Base-by-base conservation (phyloP, 2,797 vertebrate genomes). In the Sebastes nivosus region DNA sequence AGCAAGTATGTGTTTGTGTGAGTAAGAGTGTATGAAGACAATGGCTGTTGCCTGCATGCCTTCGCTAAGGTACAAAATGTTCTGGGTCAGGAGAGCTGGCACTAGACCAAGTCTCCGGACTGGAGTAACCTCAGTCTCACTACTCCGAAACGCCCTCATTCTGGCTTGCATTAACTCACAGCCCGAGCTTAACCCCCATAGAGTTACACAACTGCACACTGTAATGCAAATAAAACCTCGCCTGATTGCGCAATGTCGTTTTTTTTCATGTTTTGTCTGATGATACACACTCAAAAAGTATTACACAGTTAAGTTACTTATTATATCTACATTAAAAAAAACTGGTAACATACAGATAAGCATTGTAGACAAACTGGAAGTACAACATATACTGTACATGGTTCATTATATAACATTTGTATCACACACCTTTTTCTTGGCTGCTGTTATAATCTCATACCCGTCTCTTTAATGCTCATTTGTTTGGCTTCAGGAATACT, bases 1-100 rank as follows among this genome's bases (percentile, higher is more conserved):
- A 50, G 50, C 22, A n/a, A 36, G 14, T 67, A 14, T 52, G 61
- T 52, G 24, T 77, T 6, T 22, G 18, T 78, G 69, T 38, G 60
- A 38, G 67, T 67, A 12, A 27, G 67, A 42, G 67, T 79, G 38
- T 32, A 24, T 57, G 68, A 82, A 84, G 77, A 92, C 83, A 90
- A 86, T 86, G 76, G 71, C 79, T 86, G 71, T 64, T 71, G 81
- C 81, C 80, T 88, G 72, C 80, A 67, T 90, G 80, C 77, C 71
- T 88, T 82, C 55, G 67, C 77, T 82, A 76, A 27, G 34, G 92
- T 89, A 92, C 93, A 92, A 80, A 92, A 88, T 93, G 94, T 94
- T 91, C 92, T 93, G 91, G 91, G 88, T 92, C 91, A 94, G 83
- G 82, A 86, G 82, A 82, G 55, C 54, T 94, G 93, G 90, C 87